Evolutionary conservation across 2,888 invertebrate genomes (phyloP).

Genomic region (Unio delphinus): DNA sequence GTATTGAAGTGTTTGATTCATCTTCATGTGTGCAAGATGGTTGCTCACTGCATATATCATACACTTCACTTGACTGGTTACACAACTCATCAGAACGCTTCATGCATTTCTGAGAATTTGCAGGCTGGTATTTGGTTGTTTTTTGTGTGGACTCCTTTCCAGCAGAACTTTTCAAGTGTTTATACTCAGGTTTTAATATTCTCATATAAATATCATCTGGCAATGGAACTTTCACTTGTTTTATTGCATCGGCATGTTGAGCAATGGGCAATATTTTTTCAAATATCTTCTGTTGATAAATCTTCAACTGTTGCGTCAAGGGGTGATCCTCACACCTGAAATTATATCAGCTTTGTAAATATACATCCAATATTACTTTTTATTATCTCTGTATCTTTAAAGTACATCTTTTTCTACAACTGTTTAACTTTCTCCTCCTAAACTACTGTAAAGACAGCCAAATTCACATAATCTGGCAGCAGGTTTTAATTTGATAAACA

Average conservation of each 20-base stretch:
- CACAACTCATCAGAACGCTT: background rate
- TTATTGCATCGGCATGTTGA: constrained; percentile 27
- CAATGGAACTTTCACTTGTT: constrained; percentile 48
- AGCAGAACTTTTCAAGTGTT: too few species aligned
- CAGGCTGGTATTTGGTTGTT: too few species aligned
- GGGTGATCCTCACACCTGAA: constrained; percentile 64
- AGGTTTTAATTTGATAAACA: too few species aligned
- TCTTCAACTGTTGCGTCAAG: constrained; percentile 53
- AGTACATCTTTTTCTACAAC: too few species aligned
- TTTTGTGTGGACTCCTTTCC: too few species aligned
- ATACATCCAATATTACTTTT: background rate
- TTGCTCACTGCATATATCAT: too few species aligned
- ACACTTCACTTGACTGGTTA: background rate
- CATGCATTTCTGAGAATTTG: background rate
- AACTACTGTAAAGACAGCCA: background rate
- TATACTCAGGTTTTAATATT: background rate
- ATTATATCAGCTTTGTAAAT: background rate
- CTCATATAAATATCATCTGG: constrained; percentile 3
- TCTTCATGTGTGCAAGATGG: too few species aligned
- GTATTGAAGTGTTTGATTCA: too few species aligned
- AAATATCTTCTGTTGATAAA: constrained; percentile 54
- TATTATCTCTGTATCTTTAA: too few species aligned
- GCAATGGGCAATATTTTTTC: constrained; percentile 28
- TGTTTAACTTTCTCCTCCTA: too few species aligned
- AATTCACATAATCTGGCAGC: background rate